A percentile compares a stretch with the other conserved stretches of the same genome.
phyloP scores from a whole-genome alignment of 1,140 invertebrate genomes.

The Muscidifurax raptorellus region DNA sequence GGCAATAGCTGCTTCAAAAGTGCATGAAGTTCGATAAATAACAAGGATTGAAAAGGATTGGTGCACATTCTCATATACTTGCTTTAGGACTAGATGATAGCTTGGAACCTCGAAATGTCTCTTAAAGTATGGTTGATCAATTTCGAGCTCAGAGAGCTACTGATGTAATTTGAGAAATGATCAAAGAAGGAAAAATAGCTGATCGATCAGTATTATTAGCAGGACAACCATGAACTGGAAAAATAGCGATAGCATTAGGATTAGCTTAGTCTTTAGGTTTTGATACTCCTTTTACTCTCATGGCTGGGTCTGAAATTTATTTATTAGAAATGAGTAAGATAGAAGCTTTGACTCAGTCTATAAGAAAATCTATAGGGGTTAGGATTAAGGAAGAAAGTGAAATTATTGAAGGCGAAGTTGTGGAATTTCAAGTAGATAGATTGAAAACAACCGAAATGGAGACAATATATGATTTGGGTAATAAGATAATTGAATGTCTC shows the following conservation, averaged over 20 bases:
- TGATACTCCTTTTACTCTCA: slow-evolving; percentile 98
- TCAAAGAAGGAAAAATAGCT: slow-evolving; percentile 99
- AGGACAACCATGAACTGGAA: slow-evolving; percentile 98
- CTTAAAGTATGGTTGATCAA: slow-evolving; percentile 99
- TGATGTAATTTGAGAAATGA: slow-evolving; percentile 97
- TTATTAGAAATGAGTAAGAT: slow-evolving; percentile 99
- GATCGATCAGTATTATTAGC: slow-evolving; percentile 96
- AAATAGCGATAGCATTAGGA: slow-evolving; percentile 98
- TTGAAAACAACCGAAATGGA: slow-evolving; percentile 99
- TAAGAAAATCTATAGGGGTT: slow-evolving; percentile 98
- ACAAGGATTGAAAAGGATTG: slow-evolving; percentile 96
- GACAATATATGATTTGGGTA: slow-evolving; percentile 98
- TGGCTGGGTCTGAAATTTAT: slow-evolving; percentile 98
- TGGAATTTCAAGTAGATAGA: slow-evolving; percentile 97
- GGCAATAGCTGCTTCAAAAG: slow-evolving; percentile 80
- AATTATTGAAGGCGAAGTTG: slow-evolving; percentile 99
- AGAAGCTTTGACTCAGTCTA: slow-evolving; percentile 97
- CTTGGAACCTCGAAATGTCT: slow-evolving; percentile 91
- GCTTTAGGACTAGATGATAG: slow-evolving; percentile 97
- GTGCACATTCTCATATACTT: slow-evolving; percentile 98
- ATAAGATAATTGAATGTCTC: slow-evolving; percentile 98
- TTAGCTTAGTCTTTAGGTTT: slow-evolving; percentile 95
- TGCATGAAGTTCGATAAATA: slow-evolving; percentile 92
- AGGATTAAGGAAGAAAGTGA: slow-evolving; percentile 99
- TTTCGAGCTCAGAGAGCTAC: slow-evolving; percentile 92